phyloP scores from a whole-genome alignment of 2,888 invertebrate species.

The Pelosia muscerda region DNA sequence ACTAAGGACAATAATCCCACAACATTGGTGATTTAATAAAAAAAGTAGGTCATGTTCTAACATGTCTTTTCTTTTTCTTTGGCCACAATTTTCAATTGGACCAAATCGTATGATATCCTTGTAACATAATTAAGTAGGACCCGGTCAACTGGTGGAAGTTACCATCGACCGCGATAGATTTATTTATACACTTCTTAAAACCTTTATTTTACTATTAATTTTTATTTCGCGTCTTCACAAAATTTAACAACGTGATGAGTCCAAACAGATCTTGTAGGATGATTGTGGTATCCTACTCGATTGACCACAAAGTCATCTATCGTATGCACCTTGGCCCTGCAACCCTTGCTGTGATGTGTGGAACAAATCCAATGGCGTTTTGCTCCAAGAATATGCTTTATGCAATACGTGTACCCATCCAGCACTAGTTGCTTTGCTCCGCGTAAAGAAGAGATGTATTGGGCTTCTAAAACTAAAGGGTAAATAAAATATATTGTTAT shows the following conservation, averaged over 20 bases:
- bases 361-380: slow-evolving; percentile 48
- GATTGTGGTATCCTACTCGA: slow-evolving; percentile 37
- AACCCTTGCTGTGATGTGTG: slow-evolving; percentile 46
- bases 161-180: too few species aligned
- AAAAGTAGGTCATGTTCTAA: too few species aligned
- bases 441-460: not conserved
- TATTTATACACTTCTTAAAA: too few species aligned
- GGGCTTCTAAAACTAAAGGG: slow-evolving; percentile 1
- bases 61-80: too few species aligned
- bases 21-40: too few species aligned
- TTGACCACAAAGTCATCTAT: slow-evolving; percentile 28
- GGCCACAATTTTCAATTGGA: too few species aligned
- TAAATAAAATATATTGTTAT: not conserved
- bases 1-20: too few species aligned
- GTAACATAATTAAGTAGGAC: too few species aligned
- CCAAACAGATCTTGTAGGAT: slow-evolving; percentile 22
- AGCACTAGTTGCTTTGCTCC: slow-evolving; percentile 9
- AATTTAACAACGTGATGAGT: not conserved
- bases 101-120: too few species aligned
- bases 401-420: slow-evolving; percentile 8
- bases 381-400: slow-evolving; percentile 8
- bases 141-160: too few species aligned
- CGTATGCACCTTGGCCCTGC: slow-evolving; percentile 37
- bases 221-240: not conserved
- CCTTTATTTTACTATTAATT: not conserved